A percentile compares a stretch with the other conserved stretches of the same genome.
phyloP scores from a whole-genome alignment of 2,113 vertebrate species.

The Gymnogyps californianus region DNA sequence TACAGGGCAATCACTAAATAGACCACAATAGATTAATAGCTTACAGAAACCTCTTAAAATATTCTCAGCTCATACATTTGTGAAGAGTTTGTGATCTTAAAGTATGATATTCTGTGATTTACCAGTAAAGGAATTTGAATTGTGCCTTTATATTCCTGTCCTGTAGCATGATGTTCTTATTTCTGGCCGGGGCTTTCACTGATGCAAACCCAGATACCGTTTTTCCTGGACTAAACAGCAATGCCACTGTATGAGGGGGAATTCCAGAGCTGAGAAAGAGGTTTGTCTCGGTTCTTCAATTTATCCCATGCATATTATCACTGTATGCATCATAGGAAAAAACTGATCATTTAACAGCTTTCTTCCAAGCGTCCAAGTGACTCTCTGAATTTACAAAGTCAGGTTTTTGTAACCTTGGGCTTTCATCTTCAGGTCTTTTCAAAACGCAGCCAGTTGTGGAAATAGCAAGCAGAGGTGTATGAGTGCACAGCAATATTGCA shows the following conservation, averaged over 20 bases:
- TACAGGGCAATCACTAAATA: background rate
- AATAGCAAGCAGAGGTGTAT: background rate
- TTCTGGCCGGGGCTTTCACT: background rate
- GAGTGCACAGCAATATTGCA: background rate
- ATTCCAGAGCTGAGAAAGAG: background rate
- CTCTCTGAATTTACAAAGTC: background rate
- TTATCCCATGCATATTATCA: background rate
- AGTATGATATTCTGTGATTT: background rate
- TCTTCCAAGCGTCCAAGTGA: background rate
- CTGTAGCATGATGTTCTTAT: background rate
- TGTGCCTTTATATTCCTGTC: background rate
- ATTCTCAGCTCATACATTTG: background rate
- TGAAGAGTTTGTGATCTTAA: background rate
- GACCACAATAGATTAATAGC: background rate
- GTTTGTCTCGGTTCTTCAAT: background rate
- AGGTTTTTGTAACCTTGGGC: background rate
- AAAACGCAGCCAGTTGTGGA: background rate
- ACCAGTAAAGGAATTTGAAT: background rate
- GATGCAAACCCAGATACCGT: background rate
- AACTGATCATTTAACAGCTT: background rate
- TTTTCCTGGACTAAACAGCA: background rate
- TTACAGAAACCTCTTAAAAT: constrained; percentile 14
- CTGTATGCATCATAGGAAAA: background rate
- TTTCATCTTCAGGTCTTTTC: background rate
- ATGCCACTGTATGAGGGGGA: background rate